Evolutionary conservation across 2,888 invertebrate genomes (phyloP).

Genomic region (Didymodactylos carnosus): DNA sequence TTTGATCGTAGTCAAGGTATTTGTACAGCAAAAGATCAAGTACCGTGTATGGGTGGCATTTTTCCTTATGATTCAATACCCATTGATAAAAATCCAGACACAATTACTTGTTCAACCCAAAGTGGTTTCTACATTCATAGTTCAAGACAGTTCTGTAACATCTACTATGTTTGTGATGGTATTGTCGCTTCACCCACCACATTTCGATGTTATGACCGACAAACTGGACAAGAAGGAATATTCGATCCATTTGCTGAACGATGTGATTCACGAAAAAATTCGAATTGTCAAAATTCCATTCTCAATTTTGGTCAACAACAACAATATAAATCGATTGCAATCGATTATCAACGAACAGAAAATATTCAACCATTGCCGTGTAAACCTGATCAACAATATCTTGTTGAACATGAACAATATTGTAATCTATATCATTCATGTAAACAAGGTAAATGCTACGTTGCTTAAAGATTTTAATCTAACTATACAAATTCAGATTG

Average conservation of each 20-base stretch:
- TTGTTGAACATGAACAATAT: slow-evolving; percentile 13
- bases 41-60: background rate
- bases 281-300: background rate
- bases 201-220: slow-evolving; percentile 9
- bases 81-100: background rate
- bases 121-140: slow-evolving; percentile 4
- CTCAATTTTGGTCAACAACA: slow-evolving; percentile 1
- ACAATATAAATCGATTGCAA: background rate
- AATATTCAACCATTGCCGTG: slow-evolving; percentile 4
- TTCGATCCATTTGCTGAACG: slow-evolving; percentile 5
- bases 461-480: too few species aligned
- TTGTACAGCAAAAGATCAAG: background rate
- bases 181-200: background rate
- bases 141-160: slow-evolving; percentile 10
- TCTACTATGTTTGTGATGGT: slow-evolving; percentile 13
- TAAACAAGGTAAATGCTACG: slow-evolving; percentile 1
- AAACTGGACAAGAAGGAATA: background rate
- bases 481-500: too few species aligned
- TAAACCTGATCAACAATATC: slow-evolving; percentile 3
- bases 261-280: background rate
- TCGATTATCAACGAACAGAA: background rate
- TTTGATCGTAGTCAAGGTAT: background rate
- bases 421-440: slow-evolving; percentile 14
- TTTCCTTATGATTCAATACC: slow-evolving; percentile 10
- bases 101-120: slow-evolving; percentile 3